These are phyloP conservation scores for Hymenochirus boettgeri DNA, from an alignment of 2,113 vertebrate genomes.

Conservation along the genomic window DNA sequence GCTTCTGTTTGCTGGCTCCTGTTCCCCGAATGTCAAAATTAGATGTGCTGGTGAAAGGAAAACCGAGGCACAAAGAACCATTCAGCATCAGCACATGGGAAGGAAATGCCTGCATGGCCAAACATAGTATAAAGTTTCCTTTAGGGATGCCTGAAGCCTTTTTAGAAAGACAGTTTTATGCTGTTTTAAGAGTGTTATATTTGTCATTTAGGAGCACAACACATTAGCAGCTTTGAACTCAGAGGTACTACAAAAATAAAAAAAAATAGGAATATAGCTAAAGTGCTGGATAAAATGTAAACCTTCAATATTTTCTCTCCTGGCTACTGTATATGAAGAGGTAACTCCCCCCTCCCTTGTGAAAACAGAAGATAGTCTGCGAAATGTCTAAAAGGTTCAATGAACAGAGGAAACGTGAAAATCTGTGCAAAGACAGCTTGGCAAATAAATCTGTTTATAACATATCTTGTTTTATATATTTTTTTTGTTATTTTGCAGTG, in stretches of 20 bases:
- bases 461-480: too few relatives aligned
- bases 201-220: conserved; percentile 67
- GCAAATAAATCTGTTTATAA: too few relatives aligned
- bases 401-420: conserved; percentile 25
- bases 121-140: conserved; percentile 61
- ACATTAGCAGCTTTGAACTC: conserved; percentile 64
- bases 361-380: neutral
- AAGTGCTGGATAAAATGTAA: conserved; percentile 57
- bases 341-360: neutral
- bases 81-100: conserved; percentile 56
- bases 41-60: conserved; percentile 45
- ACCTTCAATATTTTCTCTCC: conserved; percentile 55
- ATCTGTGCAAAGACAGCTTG: too few relatives aligned
- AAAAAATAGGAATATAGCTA: conserved; percentile 61
- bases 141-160: conserved; percentile 52
- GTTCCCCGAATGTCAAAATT: conserved; percentile 47
- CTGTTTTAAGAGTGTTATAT: conserved; percentile 62
- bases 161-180: conserved; percentile 58
- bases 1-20: conserved; percentile 55
- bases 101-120: conserved; percentile 61
- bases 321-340: conserved; percentile 41
- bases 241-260: conserved; percentile 63
- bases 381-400: conserved; percentile 24
- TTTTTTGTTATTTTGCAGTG: too few relatives aligned
- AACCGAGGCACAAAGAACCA: conserved; percentile 63